phyloP scores from a whole-genome alignment of 2,113 vertebrate species.

The Centropus bengalensis region DNA sequence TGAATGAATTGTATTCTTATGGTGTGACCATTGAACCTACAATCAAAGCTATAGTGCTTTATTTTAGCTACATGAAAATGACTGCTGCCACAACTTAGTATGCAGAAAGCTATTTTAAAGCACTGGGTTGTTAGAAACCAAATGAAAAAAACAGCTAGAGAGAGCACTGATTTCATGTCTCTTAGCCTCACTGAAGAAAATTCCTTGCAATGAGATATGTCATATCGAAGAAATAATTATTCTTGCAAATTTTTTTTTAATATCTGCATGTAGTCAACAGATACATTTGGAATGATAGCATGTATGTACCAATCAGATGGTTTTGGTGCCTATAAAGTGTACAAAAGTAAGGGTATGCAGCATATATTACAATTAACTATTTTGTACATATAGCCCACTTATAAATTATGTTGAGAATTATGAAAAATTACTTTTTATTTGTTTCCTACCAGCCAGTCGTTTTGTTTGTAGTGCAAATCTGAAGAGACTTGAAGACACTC shows the following conservation, averaged over 20 bases:
- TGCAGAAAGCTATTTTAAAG: conserved; percentile 54
- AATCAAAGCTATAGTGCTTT: conserved; percentile 46
- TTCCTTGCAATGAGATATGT: background rate
- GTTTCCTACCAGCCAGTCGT: background rate
- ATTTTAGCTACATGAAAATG: conserved; percentile 59
- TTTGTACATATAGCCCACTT: background rate
- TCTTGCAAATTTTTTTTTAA: background rate
- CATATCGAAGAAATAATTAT: background rate
- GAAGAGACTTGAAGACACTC: background rate
- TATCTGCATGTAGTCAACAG: background rate
- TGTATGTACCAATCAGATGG: background rate
- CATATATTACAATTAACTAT: background rate
- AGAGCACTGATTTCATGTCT: background rate
- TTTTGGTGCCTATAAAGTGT: background rate
- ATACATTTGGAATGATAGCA: background rate
- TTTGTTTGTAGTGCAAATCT: background rate
- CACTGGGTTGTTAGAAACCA: background rate
- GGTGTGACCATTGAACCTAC: conserved; percentile 39
- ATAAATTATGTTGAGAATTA: background rate
- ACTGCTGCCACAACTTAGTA: conserved; percentile 21
- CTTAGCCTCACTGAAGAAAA: background rate
- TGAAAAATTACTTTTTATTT: background rate
- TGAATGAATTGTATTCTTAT: conserved; percentile 53
- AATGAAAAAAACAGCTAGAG: background rate
- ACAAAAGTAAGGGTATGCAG: background rate